These are phyloP conservation scores for Taphrorychus bicolor DNA, from an alignment of 2,888 invertebrate genomes.

Conservation along the genomic window DNA sequence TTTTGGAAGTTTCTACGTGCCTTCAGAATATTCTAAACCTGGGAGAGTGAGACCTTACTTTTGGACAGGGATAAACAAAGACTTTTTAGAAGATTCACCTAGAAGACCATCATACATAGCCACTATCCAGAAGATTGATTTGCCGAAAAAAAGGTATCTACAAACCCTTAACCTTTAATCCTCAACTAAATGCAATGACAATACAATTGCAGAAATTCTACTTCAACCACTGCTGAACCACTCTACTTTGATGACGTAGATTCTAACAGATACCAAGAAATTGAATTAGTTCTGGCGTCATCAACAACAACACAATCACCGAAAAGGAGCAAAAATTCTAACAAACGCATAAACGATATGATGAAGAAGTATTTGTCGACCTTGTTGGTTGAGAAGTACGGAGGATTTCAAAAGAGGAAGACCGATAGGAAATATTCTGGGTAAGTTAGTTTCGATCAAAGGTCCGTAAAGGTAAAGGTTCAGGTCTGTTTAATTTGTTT, in stretches of 20 bases:
- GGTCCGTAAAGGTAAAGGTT: too few relatives aligned
- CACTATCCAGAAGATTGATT: conserved; percentile 33
- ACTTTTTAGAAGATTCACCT: background rate
- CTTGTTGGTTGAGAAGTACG: conserved; percentile 46
- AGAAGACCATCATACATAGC: conserved; percentile 10
- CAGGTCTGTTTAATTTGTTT: too few relatives aligned
- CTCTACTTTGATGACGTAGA: too few relatives aligned
- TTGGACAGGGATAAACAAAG: conserved; percentile 4
- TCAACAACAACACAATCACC: background rate
- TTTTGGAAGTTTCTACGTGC: conserved; percentile 15
- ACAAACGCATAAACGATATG: conserved; percentile 45
- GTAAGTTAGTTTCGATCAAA: background rate
- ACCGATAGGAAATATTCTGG: background rate
- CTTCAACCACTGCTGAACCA: too few relatives aligned
- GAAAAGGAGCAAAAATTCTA: conserved; percentile 12
- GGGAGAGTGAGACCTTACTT: conserved; percentile 31
- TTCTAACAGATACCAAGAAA: conserved; percentile 34
- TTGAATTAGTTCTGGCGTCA: conserved; percentile 9
- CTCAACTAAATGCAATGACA: background rate
- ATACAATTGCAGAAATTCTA: too few relatives aligned
- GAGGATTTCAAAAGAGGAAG: background rate
- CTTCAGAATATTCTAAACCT: conserved; percentile 3
- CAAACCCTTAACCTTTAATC: background rate
- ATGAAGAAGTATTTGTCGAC: conserved; percentile 47
- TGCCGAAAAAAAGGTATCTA: conserved; percentile 4